phyloP scores from a whole-genome alignment of 2,888 invertebrate species.

The Elaeidobius kamerunicus region DNA sequence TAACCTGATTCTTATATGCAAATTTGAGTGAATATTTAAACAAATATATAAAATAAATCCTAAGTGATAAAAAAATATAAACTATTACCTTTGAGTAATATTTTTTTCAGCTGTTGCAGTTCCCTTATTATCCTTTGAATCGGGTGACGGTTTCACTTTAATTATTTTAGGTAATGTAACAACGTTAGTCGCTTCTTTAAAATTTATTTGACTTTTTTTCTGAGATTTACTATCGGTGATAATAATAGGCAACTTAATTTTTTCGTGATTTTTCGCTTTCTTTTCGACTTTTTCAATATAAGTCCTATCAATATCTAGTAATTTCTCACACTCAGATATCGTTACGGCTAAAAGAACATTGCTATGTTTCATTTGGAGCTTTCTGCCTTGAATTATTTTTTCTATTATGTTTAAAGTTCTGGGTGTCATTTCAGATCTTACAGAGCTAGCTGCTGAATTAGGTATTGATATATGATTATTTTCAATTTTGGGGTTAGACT shows the following conservation, averaged over 20 bases:
- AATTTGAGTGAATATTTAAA: no score
- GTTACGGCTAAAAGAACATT: slow-evolving; percentile 28
- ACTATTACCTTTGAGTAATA: background rate
- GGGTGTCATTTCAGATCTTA: slow-evolving; percentile 21
- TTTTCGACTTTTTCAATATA: slow-evolving; percentile 26
- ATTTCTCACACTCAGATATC: slow-evolving; percentile 27
- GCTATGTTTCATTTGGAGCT: slow-evolving; percentile 7
- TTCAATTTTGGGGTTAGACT: background rate
- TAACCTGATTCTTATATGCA: no score
- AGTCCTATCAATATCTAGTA: slow-evolving; percentile 28
- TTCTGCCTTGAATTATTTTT: slow-evolving; percentile 22
- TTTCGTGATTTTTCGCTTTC: slow-evolving; percentile 11
- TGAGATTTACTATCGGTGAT: background rate
- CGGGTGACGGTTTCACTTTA: no score
- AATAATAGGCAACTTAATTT: slow-evolving; percentile 24
- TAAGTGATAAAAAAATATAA: no score
- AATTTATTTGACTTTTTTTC: background rate
- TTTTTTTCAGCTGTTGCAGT: background rate
- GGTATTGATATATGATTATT: background rate
- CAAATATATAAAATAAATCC: no score
- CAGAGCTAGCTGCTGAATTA: slow-evolving; percentile 15
- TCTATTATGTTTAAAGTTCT: slow-evolving; percentile 26
- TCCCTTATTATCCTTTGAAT: no score
- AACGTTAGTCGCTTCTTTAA: background rate
- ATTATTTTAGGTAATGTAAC: background rate